Base-by-base conservation (phyloP, 2,113 vertebrate genomes). In the Dryoscopus gambensis region DNA sequence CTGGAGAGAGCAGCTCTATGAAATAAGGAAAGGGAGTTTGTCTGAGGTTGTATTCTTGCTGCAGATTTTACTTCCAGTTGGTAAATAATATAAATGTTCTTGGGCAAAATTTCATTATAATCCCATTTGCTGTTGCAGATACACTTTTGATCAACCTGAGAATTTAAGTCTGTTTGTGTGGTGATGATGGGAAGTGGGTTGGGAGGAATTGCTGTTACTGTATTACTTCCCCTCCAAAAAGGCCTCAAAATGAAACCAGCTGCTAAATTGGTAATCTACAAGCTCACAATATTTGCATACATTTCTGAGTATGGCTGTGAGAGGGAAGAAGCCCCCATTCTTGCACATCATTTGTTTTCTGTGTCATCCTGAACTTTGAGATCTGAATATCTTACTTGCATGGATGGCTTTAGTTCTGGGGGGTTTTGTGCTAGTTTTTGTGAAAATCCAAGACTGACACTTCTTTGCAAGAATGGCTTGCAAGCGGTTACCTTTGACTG, bases 181-280 rank as follows among this genome's bases (percentile, higher is more conserved):
- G 83, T 5, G 2, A 46, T 8, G 1, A 57, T 95, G 88, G 76
- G 90, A 94, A 93, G 85, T 78, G 56, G 25, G 65, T 68, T 95
- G 60, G 86, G 86, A 90, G 76, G 70, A 94, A 96, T 91, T 95
- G 89, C 81, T 91, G 17, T 83, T 83, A 46, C 56, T 93, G 74
- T 90, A 96, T 96, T 96, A 95, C 88, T 97, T 97, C 96, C 60
- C 88, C 83, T 84, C 88, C 75, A 57, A 18, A 89, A 84, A 69
- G 47, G 69, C 91, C 77, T 96, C 96, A 92, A 63, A 94, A 68
- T 84, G 93, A 96, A 96, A 92, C 76, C 46, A 82, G 28, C n/a
- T 90, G 53, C 96, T 96, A 96, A 94, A 92, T 70, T 78, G 71
- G 86, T 77, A 24, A 92, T 68, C 63, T 89, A 20, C 52, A 93